phyloP scores from a whole-genome alignment of 2,888 invertebrate genomes.

The Strigamia crassipes region DNA sequence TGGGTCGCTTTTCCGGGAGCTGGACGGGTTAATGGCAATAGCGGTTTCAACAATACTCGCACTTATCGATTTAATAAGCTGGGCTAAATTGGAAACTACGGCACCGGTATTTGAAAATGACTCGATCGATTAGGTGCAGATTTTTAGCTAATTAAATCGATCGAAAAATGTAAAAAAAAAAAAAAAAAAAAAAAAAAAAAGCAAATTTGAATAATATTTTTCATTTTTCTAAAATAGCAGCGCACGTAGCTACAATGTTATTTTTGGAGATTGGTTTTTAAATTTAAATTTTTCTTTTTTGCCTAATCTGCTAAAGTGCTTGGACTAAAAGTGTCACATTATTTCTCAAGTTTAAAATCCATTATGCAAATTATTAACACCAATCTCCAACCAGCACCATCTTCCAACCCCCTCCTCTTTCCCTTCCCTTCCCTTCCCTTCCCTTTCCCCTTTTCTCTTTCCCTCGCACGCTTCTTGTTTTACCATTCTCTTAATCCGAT shows the following conservation, averaged over 20 bases:
- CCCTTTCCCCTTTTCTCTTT: not conserved
- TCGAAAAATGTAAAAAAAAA: no score
- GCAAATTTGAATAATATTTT: not conserved
- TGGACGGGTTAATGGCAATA: no score
- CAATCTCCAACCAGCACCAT: not conserved
- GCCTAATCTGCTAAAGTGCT: constrained; percentile 24
- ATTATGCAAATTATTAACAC: constrained; percentile 36
- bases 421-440: not conserved
- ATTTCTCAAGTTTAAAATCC: constrained; percentile 19
- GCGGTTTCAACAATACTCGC: no score
- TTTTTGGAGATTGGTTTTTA: constrained; percentile 5
- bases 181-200: no score
- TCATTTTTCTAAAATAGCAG: not conserved
- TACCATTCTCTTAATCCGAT: constrained; percentile 17
- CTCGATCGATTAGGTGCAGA: not conserved
- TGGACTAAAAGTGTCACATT: constrained; percentile 13
- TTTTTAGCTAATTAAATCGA: no score
- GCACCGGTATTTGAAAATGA: not conserved
- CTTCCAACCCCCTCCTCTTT: no score
- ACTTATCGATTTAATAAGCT: not conserved
- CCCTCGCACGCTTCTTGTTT: not conserved
- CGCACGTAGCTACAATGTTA: not conserved
- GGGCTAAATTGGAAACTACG: not conserved
- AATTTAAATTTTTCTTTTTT: not conserved
- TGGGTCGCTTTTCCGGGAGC: no score